Conservation (phyloP, 2,797 vertebrate species). For the Knipowitschia caucasica region DNA sequence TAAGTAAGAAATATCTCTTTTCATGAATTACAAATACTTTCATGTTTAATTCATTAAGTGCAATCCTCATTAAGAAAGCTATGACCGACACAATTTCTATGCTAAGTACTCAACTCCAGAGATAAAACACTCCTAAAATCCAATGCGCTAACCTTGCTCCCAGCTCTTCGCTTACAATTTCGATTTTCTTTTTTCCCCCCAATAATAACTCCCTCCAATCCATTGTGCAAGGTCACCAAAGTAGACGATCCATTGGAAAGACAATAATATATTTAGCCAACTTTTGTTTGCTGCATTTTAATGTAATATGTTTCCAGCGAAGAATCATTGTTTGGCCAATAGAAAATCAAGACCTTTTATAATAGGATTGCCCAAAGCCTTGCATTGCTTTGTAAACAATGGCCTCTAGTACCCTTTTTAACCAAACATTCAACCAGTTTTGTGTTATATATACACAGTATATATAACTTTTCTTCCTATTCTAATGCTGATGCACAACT, state of each 20-base stretch:
- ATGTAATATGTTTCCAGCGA: conserved; percentile 25
- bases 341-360: conserved; percentile 45
- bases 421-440: neutral
- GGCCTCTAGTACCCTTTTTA: conserved; percentile 15
- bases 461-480: conserved; percentile 31
- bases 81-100: conserved; percentile 24
- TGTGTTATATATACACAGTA: conserved; percentile 18
- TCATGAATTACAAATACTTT: conserved; percentile 29
- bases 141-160: conserved; percentile 37
- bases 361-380: conserved; percentile 34
- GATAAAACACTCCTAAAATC: conserved; percentile 21
- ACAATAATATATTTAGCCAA: conserved; percentile 22
- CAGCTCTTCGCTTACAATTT: conserved; percentile 29
- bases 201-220: conserved; percentile 14
- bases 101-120: conserved; percentile 28
- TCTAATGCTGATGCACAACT: conserved; percentile 52
- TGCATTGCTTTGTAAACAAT: conserved; percentile 22
- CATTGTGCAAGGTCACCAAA: conserved; percentile 40
- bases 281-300: conserved; percentile 42
- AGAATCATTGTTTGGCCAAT: conserved; percentile 12
- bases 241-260: conserved; percentile 28
- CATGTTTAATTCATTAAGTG: conserved; percentile 33
- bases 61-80: conserved; percentile 23
- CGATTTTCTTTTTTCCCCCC: conserved; percentile 7
- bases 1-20: conserved; percentile 6